Conservation (phyloP, 2,113 vertebrate genomes). For the Eolophus roseicapilla region DNA sequence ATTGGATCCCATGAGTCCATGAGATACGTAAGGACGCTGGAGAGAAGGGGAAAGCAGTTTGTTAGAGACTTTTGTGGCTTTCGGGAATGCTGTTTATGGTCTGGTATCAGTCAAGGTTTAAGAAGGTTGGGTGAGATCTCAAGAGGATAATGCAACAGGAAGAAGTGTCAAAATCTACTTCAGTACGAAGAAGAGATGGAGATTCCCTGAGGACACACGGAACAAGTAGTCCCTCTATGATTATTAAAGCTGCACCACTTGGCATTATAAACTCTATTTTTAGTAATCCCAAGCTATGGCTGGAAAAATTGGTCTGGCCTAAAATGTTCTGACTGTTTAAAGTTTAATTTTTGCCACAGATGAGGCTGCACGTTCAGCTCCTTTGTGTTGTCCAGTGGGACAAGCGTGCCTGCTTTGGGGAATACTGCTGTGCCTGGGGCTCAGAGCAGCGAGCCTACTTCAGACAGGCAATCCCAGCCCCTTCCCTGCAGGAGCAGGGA, state of each 20-base stretch:
- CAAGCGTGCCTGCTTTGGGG: accelerated
- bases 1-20: accelerated
- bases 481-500: no score
- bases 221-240: neutral
- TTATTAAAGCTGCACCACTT: neutral
- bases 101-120: neutral
- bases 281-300: neutral
- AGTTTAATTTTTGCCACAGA: neutral
- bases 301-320: neutral
- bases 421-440: neutral
- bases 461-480: neutral
- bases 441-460: neutral
- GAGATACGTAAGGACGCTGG: no score
- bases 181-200: neutral
- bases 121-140: neutral
- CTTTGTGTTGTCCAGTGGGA: neutral
- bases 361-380: neutral
- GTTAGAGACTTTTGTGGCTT: neutral
- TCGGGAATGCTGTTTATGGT: neutral
- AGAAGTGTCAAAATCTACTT: neutral
- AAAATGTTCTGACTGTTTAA: neutral
- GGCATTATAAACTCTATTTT: neutral
- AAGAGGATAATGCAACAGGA: neutral
- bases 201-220: neutral
- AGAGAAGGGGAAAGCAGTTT: neutral